Conservation (phyloP, 2,113 vertebrate genomes). For the Macrotus californicus region DNA sequence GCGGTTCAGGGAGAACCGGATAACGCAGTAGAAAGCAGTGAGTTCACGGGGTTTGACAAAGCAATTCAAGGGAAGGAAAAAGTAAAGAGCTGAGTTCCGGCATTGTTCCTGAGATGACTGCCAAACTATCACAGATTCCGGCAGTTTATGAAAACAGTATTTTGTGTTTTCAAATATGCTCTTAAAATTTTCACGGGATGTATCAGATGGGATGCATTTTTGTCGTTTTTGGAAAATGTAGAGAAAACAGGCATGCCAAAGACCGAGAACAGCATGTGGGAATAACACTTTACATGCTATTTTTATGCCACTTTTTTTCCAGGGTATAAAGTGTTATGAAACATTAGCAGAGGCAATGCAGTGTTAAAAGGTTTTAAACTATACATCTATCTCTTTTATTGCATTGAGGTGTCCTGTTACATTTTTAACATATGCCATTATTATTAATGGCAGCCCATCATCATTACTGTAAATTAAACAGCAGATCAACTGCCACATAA, state of each 20-base stretch:
- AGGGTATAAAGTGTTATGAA: slow-evolving; percentile 37
- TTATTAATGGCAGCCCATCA: slow-evolving; percentile 25
- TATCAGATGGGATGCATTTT: slow-evolving; percentile 65
- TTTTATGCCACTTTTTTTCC: slow-evolving; percentile 40
- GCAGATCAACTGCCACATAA: slow-evolving; percentile 25
- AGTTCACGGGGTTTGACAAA: neutral
- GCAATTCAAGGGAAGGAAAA: neutral
- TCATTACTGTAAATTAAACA: slow-evolving; percentile 56
- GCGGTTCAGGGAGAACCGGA: neutral
- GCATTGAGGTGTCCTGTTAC: neutral
- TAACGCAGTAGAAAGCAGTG: neutral
- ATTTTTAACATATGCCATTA: slow-evolving; percentile 57
- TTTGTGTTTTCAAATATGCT: slow-evolving; percentile 71
- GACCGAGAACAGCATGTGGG: slow-evolving; percentile 62
- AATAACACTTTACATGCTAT: slow-evolving; percentile 60
- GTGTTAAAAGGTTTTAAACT: slow-evolving; percentile 60
- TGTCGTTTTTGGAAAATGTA: slow-evolving; percentile 60
- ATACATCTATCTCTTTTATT: slow-evolving; percentile 45
- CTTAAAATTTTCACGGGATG: slow-evolving; percentile 64
- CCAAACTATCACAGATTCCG: slow-evolving; percentile 66
- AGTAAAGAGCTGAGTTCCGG: slow-evolving; percentile 4
- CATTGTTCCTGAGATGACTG: slow-evolving; percentile 55
- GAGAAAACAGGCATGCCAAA: slow-evolving; percentile 63
- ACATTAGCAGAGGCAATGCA: slow-evolving; percentile 45
- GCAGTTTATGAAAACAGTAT: slow-evolving; percentile 70